These are phyloP conservation scores for Trachurus trachurus DNA, from an alignment of 2,797 vertebrate genomes.

Conservation along the genomic window DNA sequence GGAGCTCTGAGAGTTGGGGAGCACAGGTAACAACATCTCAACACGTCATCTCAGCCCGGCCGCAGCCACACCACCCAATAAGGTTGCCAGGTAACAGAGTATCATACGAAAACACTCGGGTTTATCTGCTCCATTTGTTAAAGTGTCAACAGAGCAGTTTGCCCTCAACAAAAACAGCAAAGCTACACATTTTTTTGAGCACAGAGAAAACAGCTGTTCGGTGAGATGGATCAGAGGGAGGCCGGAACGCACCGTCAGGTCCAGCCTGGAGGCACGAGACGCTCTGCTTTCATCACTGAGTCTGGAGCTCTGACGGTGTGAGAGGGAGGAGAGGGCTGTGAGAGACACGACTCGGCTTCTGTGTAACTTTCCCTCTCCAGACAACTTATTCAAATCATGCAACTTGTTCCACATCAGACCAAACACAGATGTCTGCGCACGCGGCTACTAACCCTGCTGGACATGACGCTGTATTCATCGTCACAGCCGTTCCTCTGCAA, in stretches of 20 bases:
- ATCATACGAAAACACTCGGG: neutral
- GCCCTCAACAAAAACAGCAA: neutral
- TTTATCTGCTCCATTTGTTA: neutral
- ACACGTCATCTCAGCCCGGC: neutral
- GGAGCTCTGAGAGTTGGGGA: constrained; percentile 78
- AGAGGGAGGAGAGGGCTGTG: constrained; percentile 32
- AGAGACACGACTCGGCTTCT: neutral
- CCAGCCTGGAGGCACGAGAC: constrained; percentile 68
- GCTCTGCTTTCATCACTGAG: constrained; percentile 73
- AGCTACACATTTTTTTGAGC: neutral
- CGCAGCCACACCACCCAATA: neutral
- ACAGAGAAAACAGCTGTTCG: neutral
- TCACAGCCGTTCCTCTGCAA: constrained; percentile 90
- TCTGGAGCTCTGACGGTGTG: constrained; percentile 70
- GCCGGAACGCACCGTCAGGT: constrained; percentile 65
- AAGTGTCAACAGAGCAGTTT: neutral
- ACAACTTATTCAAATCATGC: neutral
- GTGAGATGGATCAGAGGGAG: neutral
- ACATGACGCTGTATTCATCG: constrained; percentile 86
- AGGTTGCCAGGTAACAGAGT: neutral
- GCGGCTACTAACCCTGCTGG: constrained; percentile 89
- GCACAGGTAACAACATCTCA: constrained; percentile 17
- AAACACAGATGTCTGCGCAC: constrained; percentile 11
- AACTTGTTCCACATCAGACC: neutral
- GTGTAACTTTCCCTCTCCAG: neutral